These are phyloP conservation scores for Nothura maculosa DNA, from an alignment of 2,797 vertebrate species.

Conservation along the genomic window DNA sequence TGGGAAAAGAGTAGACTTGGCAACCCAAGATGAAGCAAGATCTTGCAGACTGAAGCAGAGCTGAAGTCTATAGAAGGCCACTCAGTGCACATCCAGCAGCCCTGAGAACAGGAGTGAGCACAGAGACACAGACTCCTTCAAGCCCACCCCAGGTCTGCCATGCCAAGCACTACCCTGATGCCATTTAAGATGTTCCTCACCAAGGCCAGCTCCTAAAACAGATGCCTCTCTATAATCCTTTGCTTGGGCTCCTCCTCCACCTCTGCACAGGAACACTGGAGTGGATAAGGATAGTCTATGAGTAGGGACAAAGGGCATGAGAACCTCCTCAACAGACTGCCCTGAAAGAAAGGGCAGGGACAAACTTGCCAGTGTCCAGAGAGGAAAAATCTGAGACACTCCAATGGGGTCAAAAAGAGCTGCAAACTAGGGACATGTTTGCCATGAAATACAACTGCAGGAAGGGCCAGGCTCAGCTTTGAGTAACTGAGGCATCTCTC, in stretches of 20 bases:
- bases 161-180: background rate
- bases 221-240: accelerated
- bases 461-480: background rate
- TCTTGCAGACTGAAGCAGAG: background rate
- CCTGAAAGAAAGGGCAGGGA: background rate
- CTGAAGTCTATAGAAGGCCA: background rate
- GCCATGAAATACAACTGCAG: background rate
- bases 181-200: background rate
- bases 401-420: background rate
- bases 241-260: background rate
- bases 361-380: accelerated
- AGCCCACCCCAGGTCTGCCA: background rate
- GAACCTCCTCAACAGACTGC: accelerated
- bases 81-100: background rate
- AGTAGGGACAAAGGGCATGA: background rate
- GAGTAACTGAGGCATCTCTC: background rate
- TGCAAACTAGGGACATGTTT: background rate
- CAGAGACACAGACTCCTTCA: background rate
- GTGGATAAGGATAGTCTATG: background rate
- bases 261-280: background rate
- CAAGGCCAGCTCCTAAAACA: background rate
- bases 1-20: background rate
- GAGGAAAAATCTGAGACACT: background rate
- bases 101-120: background rate
- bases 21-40: background rate